Evolutionary conservation across 2,113 vertebrate species (phyloP).

Genomic region (Mustelus asterias): DNA sequence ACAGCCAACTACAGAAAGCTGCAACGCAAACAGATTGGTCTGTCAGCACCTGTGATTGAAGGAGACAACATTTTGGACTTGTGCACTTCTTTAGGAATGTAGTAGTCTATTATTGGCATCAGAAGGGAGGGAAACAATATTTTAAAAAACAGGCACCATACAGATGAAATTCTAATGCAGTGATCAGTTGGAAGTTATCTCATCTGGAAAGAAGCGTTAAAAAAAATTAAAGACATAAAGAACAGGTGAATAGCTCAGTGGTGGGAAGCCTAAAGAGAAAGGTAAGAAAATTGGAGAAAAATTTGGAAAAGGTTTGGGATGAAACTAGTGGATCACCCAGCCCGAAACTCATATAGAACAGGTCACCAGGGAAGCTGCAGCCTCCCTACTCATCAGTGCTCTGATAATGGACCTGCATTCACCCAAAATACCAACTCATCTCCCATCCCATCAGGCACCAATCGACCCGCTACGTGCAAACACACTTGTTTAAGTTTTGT

Average conservation of each 20-base stretch:
- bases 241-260: not conserved
- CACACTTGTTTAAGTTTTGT: not conserved
- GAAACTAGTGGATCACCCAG: not conserved
- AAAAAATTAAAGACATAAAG: not conserved
- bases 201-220: not conserved
- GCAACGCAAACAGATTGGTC: not conserved
- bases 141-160: not conserved
- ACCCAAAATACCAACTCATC: not conserved
- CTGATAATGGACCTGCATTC: not conserved
- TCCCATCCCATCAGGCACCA: not conserved
- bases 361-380: not conserved
- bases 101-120: not conserved
- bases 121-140: not conserved
- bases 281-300: not conserved
- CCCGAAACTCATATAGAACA: not conserved
- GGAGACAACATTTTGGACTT: not conserved
- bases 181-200: not conserved
- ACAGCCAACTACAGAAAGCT: not conserved
- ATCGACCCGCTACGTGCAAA: not conserved
- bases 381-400: not conserved
- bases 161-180: not conserved
- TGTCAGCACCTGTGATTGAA: not conserved
- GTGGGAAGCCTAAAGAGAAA: not conserved
- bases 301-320: not conserved
- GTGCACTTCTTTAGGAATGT: not conserved